phyloP scores from a whole-genome alignment of 1,140 invertebrate genomes.

The Brachystomella parvula region DNA sequence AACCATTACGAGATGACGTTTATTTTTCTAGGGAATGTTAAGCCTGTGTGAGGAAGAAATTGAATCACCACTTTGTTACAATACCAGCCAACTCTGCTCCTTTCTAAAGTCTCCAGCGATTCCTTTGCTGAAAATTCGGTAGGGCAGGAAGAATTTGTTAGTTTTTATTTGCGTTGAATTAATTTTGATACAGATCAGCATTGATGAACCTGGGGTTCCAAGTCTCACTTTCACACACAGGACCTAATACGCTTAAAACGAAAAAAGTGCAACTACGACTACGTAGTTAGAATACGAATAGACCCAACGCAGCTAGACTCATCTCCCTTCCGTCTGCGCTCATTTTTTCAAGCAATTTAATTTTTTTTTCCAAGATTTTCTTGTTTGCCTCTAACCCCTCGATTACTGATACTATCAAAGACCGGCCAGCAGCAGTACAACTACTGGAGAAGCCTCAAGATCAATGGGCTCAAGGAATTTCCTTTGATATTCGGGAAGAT shows the following conservation, averaged over 20 bases:
- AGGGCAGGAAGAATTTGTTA: not conserved
- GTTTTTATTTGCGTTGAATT: not conserved
- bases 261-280: constrained; percentile 75
- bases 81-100: constrained; percentile 55
- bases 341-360: too few species aligned
- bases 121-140: constrained; percentile 20
- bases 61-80: constrained; percentile 82
- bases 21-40: constrained; percentile 27
- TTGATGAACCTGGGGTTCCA: constrained; percentile 84
- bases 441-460: constrained; percentile 11
- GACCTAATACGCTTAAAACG: constrained; percentile 84
- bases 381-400: constrained; percentile 42
- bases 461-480: constrained; percentile 50
- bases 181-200: constrained; percentile 64
- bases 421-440: constrained; percentile 15
- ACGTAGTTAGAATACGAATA: constrained; percentile 75
- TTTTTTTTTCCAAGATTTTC: too few species aligned
- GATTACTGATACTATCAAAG: not conserved
- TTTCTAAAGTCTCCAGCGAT: constrained; percentile 49
- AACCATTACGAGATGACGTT: not conserved
- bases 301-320: too few species aligned
- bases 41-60: constrained; percentile 46
- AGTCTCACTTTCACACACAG: constrained; percentile 86
- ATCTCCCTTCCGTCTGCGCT: too few species aligned
- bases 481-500: constrained; percentile 54